Evolutionary conservation across 2,888 invertebrate species (phyloP).

Genomic region (Aphrophora alni): DNA sequence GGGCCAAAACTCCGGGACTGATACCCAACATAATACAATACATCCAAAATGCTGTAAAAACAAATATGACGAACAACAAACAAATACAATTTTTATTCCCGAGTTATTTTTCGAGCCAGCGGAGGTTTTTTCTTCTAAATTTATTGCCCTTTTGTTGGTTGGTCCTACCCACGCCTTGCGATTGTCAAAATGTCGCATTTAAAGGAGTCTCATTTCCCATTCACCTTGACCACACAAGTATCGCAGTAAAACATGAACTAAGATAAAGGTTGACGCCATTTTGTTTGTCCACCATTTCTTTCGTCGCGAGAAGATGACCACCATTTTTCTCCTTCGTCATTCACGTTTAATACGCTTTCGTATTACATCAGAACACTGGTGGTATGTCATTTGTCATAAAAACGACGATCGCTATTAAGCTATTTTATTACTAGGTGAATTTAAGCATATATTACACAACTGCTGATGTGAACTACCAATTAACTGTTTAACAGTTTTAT

Average conservation of each 20-base stretch:
- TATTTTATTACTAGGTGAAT: not conserved
- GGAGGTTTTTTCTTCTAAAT: conserved; percentile 12
- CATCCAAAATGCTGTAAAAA: too few relatives aligned
- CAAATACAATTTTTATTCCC: not conserved
- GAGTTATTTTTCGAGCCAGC: not conserved
- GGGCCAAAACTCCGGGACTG: too few relatives aligned
- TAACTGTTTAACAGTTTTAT: not conserved
- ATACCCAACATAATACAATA: too few relatives aligned
- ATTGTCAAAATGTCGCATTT: conserved; percentile 33
- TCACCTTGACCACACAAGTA: not conserved
- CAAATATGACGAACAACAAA: too few relatives aligned
- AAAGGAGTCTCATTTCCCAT: conserved; percentile 17
- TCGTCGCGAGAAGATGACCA: not conserved
- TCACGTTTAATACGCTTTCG: not conserved
- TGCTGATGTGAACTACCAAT: not conserved
- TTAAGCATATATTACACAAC: not conserved
- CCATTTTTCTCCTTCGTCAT: not conserved
- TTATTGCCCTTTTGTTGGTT: conserved; percentile 38
- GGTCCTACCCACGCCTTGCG: conserved; percentile 22
- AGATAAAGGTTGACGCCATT: not conserved
- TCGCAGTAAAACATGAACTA: not conserved
- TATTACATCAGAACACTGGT: not conserved
- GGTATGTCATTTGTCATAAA: not conserved
- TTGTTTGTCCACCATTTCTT: not conserved
- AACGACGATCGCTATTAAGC: not conserved